These are phyloP conservation scores for Psittacara wagleri DNA, from an alignment of 2,113 vertebrate species.

Conservation along the genomic window DNA sequence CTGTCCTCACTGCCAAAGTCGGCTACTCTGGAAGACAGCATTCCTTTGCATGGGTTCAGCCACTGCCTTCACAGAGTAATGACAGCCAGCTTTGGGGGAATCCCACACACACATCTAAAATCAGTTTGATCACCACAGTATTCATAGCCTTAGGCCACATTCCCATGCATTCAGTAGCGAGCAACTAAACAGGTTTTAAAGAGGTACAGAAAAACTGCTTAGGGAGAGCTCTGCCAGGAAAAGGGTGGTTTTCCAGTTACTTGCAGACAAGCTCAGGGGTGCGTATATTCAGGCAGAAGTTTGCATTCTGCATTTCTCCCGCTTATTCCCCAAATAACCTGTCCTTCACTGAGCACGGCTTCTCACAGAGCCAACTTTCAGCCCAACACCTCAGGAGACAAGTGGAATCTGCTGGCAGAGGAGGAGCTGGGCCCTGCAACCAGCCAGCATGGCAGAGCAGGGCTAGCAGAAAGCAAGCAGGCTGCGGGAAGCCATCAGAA, in stretches of 20 bases:
- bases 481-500: not conserved
- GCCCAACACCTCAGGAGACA: not conserved
- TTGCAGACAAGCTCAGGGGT: not conserved
- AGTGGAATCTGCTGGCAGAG: not conserved
- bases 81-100: conserved; percentile 26
- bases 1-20: not conserved
- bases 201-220: conserved; percentile 8
- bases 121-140: conserved; percentile 33
- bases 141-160: conserved; percentile 34
- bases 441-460: not conserved
- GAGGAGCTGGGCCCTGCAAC: not conserved
- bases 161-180: not conserved
- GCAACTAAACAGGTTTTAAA: conserved; percentile 46
- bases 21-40: not conserved
- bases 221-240: conserved; percentile 32
- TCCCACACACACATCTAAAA: conserved; percentile 30
- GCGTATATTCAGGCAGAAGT: not conserved
- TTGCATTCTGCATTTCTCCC: not conserved
- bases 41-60: not conserved
- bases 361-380: not conserved
- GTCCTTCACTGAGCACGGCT: not conserved
- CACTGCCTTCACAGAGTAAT: not conserved
- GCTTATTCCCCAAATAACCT: not conserved
- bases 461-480: not conserved
- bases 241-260: not conserved